Evolutionary conservation across 2,797 vertebrate genomes (phyloP), one percentile per base, ranked within the genome.

Genomic region (Oophaga sylvatica): DNA sequence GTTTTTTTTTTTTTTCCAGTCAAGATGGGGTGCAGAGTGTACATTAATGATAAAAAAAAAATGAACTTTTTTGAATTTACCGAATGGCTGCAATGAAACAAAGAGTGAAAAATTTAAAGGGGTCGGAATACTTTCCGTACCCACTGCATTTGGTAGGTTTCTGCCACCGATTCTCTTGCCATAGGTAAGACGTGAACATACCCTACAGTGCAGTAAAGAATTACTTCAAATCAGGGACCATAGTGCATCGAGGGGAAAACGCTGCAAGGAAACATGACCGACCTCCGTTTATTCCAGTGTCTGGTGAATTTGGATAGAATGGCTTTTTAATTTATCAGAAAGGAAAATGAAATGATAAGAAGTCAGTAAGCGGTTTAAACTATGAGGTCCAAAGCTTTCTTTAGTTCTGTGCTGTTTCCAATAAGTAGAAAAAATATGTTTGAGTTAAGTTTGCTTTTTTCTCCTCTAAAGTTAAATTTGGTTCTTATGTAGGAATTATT

Each of bases 391-490:
- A 60, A 62, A 12, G 6, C 77, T 45, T 80, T n/a, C 59, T 65
- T 29, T 41, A 62, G 17, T 41, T 80, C 79, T 63, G 3, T 80
- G 59, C 78, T 80, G 79, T 63, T 80, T 80, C 45, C 13, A 80
- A 41, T 45, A 48, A 80, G 31, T 8, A 65, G n/a, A 62, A 35
- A 77, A 60, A 11, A 31, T 41, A 5, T 2, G 57, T 80, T 80
- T 2, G 41, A 20, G 0, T 59, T 59, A 45, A 20, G 31, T 79
- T 19, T 1, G 16, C 8, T 57, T 78, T 78, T 59, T 29, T 79
- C 26, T 26, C 53, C 26, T 22, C 53, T 22, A 59, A 22, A 80
- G 59, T 17, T 57, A 26, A 57, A 35, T 71, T 71, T 84, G 26
- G n/a, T 62, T 80, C 59, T 41, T 80, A 8, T 62, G 59, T 31